Base-by-base conservation (phyloP, 64 coral and sea anemone species). In the Porites australiensis region DNA sequence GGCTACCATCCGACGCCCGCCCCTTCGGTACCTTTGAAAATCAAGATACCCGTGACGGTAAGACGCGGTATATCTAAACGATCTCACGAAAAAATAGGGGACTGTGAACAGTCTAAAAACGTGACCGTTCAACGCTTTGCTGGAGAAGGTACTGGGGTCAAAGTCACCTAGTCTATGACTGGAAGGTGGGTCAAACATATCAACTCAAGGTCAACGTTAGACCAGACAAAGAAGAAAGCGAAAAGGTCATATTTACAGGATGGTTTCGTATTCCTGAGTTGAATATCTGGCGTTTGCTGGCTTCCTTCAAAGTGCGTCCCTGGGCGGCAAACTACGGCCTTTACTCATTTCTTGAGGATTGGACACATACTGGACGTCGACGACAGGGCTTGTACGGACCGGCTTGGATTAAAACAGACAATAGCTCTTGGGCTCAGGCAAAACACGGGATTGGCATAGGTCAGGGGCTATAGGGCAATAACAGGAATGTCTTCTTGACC, bases 241-340 rank as follows among this genome's bases (percentile, higher is more conserved):
- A 88, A 68, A 88, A 88, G 50, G 86, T 8, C 53, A 64, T 88
- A 45, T 88, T 88, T 14, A 88, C 86, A 0, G 86, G 86, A 23
- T 88, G 86, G 86, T 88, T 88, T 64, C 86, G 48, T 54, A 74
- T 88, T 14, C 86, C 68, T 74, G 86, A 88, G 54, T 50, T 74
- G 50, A 88, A 88, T 74, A 69, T 88, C 47, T 88, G 86, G 86
- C 63, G 86, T 58, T 12, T 75, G 70, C 23, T 88, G 70, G 86
- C 86, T 23, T 74, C 86, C 13, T 88, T 88, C 48, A 19, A 75
- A 69, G 86, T 88, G 2, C 86, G 86, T 27, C 86, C 86, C 19
- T 0, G 0, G 13, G 68, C 15, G 55, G 50, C 37, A 14, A 88
- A 67, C 48, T 59, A 73, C n/a, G n/a, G n/a, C n/a, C n/a, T n/a